A percentile compares a stretch with the other conserved stretches of the same genome.
Conservation (phyloP, 2,888 invertebrate genomes). For the Athrips mouffetella region DNA sequence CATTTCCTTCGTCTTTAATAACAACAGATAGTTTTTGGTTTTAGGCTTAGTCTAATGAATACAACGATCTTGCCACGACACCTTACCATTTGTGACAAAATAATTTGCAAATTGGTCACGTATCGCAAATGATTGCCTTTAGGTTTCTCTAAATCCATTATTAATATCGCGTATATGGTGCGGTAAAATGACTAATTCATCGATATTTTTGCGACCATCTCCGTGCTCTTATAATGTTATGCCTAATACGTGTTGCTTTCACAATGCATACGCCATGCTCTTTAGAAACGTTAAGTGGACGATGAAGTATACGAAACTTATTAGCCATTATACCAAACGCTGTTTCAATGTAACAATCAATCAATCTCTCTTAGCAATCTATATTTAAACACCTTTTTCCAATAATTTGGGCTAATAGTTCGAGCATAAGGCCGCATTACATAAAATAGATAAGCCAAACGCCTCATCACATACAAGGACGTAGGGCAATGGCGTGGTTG, state of each 20-base stretch:
- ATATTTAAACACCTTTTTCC: conserved; percentile 22
- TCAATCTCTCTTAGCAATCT: neutral
- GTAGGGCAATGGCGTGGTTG: conserved; percentile 8
- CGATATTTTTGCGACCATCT: neutral
- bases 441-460: conserved; percentile 23
- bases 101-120: conserved; percentile 1
- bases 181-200: neutral
- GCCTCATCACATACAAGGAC: conserved; percentile 24
- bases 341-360: neutral
- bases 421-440: conserved; percentile 28
- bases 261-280: conserved; percentile 22
- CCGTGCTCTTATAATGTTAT: conserved; percentile 20
- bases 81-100: neutral
- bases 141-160: neutral
- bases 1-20: too few relatives aligned
- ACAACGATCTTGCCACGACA: conserved; percentile 1
- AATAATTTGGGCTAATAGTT: conserved; percentile 24
- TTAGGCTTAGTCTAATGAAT: too few relatives aligned
- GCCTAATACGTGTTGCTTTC: conserved; percentile 21
- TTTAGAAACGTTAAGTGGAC: conserved; percentile 24
- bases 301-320: conserved; percentile 26
- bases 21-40: too few relatives aligned
- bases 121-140: too few relatives aligned
- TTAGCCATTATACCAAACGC: conserved; percentile 23
- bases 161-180: neutral